Evolutionary conservation across 2,888 invertebrate species (phyloP).

Genomic region (Protula sp.): DNA sequence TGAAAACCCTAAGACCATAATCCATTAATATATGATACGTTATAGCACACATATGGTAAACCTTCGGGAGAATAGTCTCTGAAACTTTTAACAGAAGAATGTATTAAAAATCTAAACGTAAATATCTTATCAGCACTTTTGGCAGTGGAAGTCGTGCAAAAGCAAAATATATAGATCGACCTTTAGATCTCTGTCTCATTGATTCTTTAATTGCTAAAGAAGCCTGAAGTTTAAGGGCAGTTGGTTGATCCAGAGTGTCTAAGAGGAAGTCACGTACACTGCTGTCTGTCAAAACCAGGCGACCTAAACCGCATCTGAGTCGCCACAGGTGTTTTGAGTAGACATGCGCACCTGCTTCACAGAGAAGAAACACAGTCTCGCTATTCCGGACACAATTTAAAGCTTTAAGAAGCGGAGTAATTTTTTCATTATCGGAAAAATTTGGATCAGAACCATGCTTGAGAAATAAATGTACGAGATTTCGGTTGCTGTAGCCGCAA

Average conservation of each 20-base stretch:
- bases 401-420: not conserved
- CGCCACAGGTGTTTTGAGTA: not conserved
- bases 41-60: too few relatives aligned
- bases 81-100: too few relatives aligned
- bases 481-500: not conserved
- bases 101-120: too few relatives aligned
- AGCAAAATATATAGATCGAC: too few relatives aligned
- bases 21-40: too few relatives aligned
- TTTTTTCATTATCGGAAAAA: not conserved
- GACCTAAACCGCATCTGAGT: not conserved
- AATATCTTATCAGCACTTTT: too few relatives aligned
- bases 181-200: too few relatives aligned
- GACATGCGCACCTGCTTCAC: not conserved
- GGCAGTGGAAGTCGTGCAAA: too few relatives aligned
- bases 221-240: not conserved
- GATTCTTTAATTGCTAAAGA: not conserved
- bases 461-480: not conserved
- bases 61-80: too few relatives aligned
- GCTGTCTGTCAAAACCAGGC: not conserved
- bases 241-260: not conserved
- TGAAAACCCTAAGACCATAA: too few relatives aligned
- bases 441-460: not conserved
- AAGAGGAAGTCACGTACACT: not conserved
- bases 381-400: not conserved
- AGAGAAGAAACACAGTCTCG: not conserved